These are phyloP conservation scores for Agriopis leucophaearia DNA, from an alignment of 2,888 invertebrate species.

Conservation along the genomic window DNA sequence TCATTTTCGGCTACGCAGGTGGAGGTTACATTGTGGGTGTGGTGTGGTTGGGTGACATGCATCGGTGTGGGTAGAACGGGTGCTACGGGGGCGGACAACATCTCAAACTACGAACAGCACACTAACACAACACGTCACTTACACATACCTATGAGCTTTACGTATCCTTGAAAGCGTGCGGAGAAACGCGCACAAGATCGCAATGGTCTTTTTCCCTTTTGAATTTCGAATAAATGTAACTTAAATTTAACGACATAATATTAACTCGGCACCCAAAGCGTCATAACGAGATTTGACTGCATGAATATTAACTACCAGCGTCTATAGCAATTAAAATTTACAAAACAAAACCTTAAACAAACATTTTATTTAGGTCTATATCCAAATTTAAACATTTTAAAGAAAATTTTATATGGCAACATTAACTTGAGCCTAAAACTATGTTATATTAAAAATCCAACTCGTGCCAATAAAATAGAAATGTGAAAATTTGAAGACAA, in stretches of 20 bases:
- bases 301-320: conserved; percentile 67
- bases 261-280: conserved; percentile 59
- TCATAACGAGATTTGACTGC: conserved; percentile 90
- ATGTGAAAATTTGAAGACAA: conserved; percentile 72
- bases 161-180: conserved; percentile 29
- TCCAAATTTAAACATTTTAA: conserved; percentile 55
- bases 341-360: conserved; percentile 35
- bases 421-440: conserved; percentile 68
- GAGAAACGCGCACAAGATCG: conserved; percentile 28
- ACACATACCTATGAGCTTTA: conserved; percentile 38
- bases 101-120: conserved; percentile 77
- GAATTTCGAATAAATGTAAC: conserved; percentile 49
- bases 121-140: conserved; percentile 42
- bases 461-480: conserved; percentile 80
- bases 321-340: conserved; percentile 54
- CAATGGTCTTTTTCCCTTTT: conserved; percentile 78
- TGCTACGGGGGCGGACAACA: conserved; percentile 73
- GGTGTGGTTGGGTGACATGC: conserved; percentile 59
- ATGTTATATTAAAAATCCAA: conserved; percentile 57
- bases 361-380: conserved; percentile 42
- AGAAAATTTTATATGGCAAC: conserved; percentile 58
- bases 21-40: conserved; percentile 44
- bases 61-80: conserved; percentile 57
- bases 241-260: conserved; percentile 41
- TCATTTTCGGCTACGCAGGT: conserved; percentile 16